Conservation (phyloP, 2,113 vertebrate species). For the Lepisosteus osseus region DNA sequence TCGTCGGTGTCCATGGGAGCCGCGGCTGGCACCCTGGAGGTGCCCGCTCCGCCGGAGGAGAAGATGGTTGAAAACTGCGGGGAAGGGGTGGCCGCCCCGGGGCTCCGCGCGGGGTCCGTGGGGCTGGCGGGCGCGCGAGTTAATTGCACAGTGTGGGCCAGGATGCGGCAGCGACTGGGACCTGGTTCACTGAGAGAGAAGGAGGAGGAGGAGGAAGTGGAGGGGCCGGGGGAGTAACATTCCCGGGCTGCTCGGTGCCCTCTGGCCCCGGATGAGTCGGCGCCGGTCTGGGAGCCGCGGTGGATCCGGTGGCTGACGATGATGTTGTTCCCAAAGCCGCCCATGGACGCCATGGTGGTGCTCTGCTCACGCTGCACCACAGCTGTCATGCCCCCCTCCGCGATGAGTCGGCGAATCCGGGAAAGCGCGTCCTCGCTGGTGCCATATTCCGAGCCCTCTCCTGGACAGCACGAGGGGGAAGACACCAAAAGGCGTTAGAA, state of each 20-base stretch:
- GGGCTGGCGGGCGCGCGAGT: slow-evolving; percentile 14
- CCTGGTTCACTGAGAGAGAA: slow-evolving; percentile 10
- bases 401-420: slow-evolving; percentile 90
- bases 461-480: slow-evolving; percentile 41
- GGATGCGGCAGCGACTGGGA: slow-evolving; percentile 8
- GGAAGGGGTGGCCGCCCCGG: slow-evolving; percentile 30
- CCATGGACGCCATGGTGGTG: slow-evolving; percentile 98
- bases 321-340: slow-evolving; percentile 97
- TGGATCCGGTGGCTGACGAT: slow-evolving; percentile 97
- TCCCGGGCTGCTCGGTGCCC: slow-evolving; percentile 40
- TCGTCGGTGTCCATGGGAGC: slow-evolving; percentile 45
- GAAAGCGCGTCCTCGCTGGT: slow-evolving; percentile 85
- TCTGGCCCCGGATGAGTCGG: slow-evolving; percentile 40
- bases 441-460: slow-evolving; percentile 71
- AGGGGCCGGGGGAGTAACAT: slow-evolving; percentile 50
- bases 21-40: not conserved
- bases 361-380: slow-evolving; percentile 97
- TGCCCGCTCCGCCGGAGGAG: slow-evolving; percentile 8
- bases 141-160: slow-evolving; percentile 10
- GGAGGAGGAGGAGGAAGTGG: slow-evolving; percentile 52
- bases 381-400: slow-evolving; percentile 93
- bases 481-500: not conserved
- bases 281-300: slow-evolving; percentile 89
- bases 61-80: slow-evolving; percentile 19
- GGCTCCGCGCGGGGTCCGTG: slow-evolving; percentile 6